Evolutionary conservation across 1,140 invertebrate species (phyloP).

Genomic region (Dinothrombium tinctorium): DNA sequence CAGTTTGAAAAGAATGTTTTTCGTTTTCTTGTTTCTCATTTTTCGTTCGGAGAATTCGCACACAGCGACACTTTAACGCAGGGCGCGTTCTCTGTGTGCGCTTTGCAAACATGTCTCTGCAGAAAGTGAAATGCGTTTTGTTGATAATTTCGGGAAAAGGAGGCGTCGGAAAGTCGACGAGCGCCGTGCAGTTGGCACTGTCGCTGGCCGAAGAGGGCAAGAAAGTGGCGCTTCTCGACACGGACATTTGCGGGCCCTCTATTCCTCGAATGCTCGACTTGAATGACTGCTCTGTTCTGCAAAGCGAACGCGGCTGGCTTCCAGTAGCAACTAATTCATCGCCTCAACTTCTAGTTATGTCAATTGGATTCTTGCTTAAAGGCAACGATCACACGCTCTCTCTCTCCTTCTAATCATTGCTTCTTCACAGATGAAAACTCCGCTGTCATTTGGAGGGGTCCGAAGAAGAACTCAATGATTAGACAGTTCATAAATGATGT

Average conservation of each 20-base stretch:
- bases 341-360: constrained; percentile 38
- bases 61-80: too few species aligned
- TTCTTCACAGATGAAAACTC: constrained; percentile 41
- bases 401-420: too few species aligned
- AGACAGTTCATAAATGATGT: constrained; percentile 81
- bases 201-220: constrained; percentile 49
- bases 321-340: neutral
- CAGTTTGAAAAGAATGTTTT: too few species aligned
- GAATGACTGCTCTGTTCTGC: constrained; percentile 15
- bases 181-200: constrained; percentile 62
- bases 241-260: constrained; percentile 76
- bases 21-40: too few species aligned
- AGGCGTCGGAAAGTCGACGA: constrained; percentile 90
- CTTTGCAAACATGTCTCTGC: too few species aligned
- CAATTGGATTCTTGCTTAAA: constrained; percentile 60
- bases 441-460: constrained; percentile 84
- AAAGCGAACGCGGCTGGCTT: constrained; percentile 24
- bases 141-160: constrained; percentile 71
- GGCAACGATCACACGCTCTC: neutral
- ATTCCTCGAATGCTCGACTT: constrained; percentile 32
- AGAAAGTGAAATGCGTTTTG: constrained; percentile 20
- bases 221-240: constrained; percentile 62
- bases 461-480: constrained; percentile 84
- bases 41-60: too few species aligned
- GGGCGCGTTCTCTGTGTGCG: too few species aligned